phyloP scores from a whole-genome alignment of 2,797 vertebrate species.

The Trachops cirrhosus region DNA sequence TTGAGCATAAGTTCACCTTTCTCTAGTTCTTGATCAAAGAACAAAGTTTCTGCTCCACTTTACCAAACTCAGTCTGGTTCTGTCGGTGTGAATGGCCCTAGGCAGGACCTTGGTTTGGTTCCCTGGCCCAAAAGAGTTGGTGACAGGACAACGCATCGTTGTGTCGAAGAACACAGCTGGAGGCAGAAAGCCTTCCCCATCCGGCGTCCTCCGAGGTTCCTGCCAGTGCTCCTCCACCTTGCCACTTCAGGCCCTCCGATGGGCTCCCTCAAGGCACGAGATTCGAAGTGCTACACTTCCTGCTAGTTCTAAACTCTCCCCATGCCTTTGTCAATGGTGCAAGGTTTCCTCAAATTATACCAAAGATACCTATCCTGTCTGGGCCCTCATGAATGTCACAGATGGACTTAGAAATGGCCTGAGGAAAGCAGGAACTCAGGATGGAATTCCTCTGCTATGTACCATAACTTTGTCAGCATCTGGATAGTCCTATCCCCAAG shows the following conservation, averaged over 20 bases:
- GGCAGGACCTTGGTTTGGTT: background rate
- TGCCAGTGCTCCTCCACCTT: rapidly evolving
- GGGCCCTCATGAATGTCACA: too few relatives aligned
- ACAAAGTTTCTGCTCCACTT: background rate
- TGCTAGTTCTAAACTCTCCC: background rate
- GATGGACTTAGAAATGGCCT: background rate
- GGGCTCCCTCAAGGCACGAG: rapidly evolving
- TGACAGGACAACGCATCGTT: background rate
- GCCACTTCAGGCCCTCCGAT: rapidly evolving
- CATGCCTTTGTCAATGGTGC: background rate
- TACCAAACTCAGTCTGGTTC: background rate
- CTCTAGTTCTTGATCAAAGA: background rate
- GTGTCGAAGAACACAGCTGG: rapidly evolving
- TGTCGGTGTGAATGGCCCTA: background rate
- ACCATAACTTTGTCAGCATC: background rate
- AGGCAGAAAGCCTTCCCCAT: background rate
- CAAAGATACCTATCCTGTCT: background rate
- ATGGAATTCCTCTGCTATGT: background rate
- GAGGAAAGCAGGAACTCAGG: background rate
- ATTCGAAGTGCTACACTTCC: background rate
- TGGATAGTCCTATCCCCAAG: background rate
- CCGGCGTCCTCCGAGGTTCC: background rate
- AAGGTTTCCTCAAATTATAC: background rate
- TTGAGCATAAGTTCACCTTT: background rate
- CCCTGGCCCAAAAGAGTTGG: background rate